Percentiles rank a stretch among this genome's conserved stretches.
These are phyloP conservation scores for Amphipyra berbera DNA, from an alignment of 2,888 invertebrate genomes.

Conservation along the genomic window DNA sequence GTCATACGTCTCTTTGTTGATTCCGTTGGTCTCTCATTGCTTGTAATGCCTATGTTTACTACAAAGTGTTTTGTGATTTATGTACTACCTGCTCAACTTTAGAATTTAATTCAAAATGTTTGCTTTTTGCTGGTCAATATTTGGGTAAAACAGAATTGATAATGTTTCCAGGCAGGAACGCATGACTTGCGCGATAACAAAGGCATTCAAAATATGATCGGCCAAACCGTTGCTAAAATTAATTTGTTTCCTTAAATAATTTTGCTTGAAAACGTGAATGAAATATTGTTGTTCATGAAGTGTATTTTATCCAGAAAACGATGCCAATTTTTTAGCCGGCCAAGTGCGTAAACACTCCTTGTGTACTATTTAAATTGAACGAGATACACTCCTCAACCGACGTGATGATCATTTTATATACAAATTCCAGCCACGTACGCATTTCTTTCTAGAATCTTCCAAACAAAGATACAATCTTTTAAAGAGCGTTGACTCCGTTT, in stretches of 20 bases:
- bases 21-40: constrained; percentile 52
- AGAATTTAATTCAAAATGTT: constrained; percentile 33
- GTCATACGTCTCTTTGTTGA: constrained; percentile 75
- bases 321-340: constrained; percentile 66
- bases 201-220: constrained; percentile 17
- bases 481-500: constrained; percentile 66
- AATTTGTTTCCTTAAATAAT: constrained; percentile 50
- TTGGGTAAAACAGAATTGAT: constrained; percentile 29
- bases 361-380: constrained; percentile 62
- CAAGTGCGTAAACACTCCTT: constrained; percentile 62
- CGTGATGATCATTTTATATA: constrained; percentile 58
- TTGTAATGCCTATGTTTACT: constrained; percentile 63
- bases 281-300: constrained; percentile 56
- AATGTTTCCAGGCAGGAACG: constrained; percentile 36
- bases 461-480: constrained; percentile 67
- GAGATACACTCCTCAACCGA: constrained; percentile 45
- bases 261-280: constrained; percentile 52
- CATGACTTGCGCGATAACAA: constrained; percentile 38
- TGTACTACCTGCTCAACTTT: constrained; percentile 20
- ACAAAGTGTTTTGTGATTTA: constrained; percentile 50
- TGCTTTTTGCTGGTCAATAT: constrained; percentile 22
- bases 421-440: constrained; percentile 68
- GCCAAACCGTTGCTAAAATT: constrained; percentile 36
- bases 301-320: constrained; percentile 55
- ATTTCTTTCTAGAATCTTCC: constrained; percentile 69